Evolutionary conservation across 2,888 invertebrate genomes (phyloP), one percentile per base, ranked within the genome.

Genomic region (Andrena dorsata): DNA sequence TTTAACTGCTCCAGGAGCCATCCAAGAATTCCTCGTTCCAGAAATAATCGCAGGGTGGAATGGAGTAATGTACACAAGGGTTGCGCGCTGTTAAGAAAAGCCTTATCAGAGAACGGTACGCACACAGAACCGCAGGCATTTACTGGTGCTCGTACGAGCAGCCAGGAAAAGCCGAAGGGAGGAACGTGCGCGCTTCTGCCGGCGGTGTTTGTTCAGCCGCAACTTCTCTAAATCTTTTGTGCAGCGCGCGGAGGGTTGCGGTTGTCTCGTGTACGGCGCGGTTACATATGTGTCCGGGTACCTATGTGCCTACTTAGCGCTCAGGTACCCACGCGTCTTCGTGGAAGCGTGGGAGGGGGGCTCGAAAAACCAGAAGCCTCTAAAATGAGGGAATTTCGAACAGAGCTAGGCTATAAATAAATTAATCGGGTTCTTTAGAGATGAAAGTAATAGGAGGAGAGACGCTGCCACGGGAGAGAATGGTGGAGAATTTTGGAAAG

Each of bases 221-320:
- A 91, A 93, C 93, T 93, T 93, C 92, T 93, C 92, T 92, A 92
- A 91, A 93, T 93, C 93, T 93, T 93, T 94, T 93, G 93, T 93
- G 87, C 86, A 75, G 64, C 78, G 65, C 77, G 69, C 77, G 73
- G 84, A 82, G 83, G 84, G 91, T 90, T 90, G 88, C 85, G 85
- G 89, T 87, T 86, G 87, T 85, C 87, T 87, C 88, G 83, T 79
- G 82, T 81, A 83, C 80, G 80, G 23, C 79, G 80, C 74, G 76
- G 85, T 76, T 88, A 86, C 86, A 88, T 81, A 82, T 85, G 78
- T 88, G 84, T 75, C 76, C 60, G 66, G 71, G 72, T 79, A 85
- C 81, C 76, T 80, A 70, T 75, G 70, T 76, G 74, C 66, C 71
- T 83, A 70, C 74, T 73, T 70, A 80, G 32, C 68, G 41, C 49